Base-by-base conservation (phyloP, 2,797 vertebrate genomes). In the Esox lucius region DNA sequence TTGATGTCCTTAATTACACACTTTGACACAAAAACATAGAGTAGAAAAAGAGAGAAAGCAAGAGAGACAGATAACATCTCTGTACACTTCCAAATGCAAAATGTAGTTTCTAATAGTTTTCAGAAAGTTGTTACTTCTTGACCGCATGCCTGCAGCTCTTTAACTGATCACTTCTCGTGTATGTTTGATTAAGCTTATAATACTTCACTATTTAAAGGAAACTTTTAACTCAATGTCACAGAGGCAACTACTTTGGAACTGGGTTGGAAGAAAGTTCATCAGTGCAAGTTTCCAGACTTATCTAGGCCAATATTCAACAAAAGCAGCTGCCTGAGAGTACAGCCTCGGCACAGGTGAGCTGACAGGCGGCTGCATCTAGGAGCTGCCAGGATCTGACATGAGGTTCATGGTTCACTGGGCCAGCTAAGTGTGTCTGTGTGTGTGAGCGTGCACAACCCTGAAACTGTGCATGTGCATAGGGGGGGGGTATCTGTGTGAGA, bases 311-410 rank as follows among this genome's bases (percentile, higher is more conserved):
- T 17, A 35, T 65, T 65, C 9, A 65, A 65, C 31, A 65, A 65
- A 65, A 33, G 15, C 64, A 35, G 64, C 64, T 65, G 28, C 64
- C 17, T 65, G 26, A 65, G 28, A 65, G 16, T 31, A 65, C 3
- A 64, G 62, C 26, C 26, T 64, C 62, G 6, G 12, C 64, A 35
- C 64, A 65, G 64, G 64, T 65, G 64, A 65, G 64, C 64, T 65
- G 31, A 28, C 64, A 24, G 56, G 56, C 2, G 56, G 22, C 3
- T 13, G 9, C 17, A 6, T 61, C 56, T 61, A 61, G 56, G 11
- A 61, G 56, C 56, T 61, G 56, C 22, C 56, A 61, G 22, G 3
- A 61, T 61, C 56, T 61, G 56, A 61, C 56, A 61, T 61, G 22
- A 24, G 56, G 11, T 61, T 26, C 56, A 61, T 4, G 56, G 56